phyloP scores from a whole-genome alignment of 2,113 vertebrate genomes.

The Rhinichthys klamathensis region DNA sequence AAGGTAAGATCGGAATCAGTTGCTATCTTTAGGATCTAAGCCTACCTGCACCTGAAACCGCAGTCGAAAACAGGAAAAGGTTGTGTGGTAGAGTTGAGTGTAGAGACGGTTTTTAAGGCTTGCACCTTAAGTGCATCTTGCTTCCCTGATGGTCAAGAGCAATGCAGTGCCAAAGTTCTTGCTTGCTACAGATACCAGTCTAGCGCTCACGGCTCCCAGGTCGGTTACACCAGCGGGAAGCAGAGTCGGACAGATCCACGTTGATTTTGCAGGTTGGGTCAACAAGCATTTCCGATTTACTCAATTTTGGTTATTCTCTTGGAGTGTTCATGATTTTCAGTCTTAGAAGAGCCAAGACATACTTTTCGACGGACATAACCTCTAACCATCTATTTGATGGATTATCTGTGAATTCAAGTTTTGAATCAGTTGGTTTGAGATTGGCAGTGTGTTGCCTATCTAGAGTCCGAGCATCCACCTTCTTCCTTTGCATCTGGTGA shows the following conservation, averaged over 20 bases:
- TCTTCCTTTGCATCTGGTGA: neutral
- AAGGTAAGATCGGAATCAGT: constrained; percentile 53
- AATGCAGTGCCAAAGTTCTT: constrained; percentile 4
- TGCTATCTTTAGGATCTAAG: constrained; percentile 19
- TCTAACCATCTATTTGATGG: constrained; percentile 1
- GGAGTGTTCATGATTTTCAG: neutral
- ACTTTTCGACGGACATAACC: neutral
- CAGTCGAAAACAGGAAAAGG: constrained; percentile 19
- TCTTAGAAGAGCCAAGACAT: neutral
- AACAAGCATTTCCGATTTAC: neutral
- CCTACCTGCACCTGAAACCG: constrained; percentile 15
- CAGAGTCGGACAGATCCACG: neutral
- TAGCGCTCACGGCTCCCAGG: neutral
- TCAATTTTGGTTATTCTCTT: constrained; percentile 7
- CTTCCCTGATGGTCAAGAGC: constrained; percentile 71
- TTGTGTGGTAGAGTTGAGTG: constrained; percentile 39
- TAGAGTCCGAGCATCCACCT: neutral
- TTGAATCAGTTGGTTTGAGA: neutral
- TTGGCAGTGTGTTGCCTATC: neutral
- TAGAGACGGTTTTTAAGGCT: constrained; percentile 72
- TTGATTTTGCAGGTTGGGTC: neutral
- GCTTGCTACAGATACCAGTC: neutral
- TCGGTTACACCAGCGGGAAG: neutral
- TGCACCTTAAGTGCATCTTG: constrained; percentile 62
- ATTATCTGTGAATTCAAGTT: neutral